These are phyloP conservation scores for Oceanodroma leucorhoa DNA, from an alignment of 2,797 vertebrate genomes.

Conservation along the genomic window DNA sequence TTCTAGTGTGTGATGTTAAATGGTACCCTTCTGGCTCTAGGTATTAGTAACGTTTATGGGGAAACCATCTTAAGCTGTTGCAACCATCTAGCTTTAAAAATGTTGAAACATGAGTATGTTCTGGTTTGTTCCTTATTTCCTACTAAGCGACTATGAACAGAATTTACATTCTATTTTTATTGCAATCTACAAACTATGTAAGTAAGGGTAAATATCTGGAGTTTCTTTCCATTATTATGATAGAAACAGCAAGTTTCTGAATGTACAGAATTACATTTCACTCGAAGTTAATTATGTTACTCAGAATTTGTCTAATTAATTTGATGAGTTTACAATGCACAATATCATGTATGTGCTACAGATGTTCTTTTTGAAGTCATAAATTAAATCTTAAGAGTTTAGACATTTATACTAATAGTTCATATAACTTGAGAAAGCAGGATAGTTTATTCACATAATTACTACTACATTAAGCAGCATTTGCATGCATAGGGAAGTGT, in stretches of 20 bases:
- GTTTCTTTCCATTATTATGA: not conserved
- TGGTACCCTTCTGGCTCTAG: not conserved
- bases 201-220: not conserved
- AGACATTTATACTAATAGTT: not conserved
- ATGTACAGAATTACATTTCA: not conserved
- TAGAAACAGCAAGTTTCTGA: not conserved
- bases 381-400: not conserved
- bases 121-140: not conserved
- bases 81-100: not conserved
- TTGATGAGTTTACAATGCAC: not conserved
- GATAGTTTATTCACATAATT: not conserved
- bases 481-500: not conserved
- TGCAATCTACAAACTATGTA: not conserved
- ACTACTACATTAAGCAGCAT: not conserved
- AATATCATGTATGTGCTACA: not conserved
- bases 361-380: not conserved
- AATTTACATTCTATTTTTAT: not conserved
- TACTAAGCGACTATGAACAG: not conserved
- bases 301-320: not conserved
- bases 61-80: not conserved
- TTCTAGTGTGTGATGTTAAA: not conserved
- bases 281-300: not conserved
- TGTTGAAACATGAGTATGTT: not conserved
- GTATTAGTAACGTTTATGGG: not conserved
- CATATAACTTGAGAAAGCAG: not conserved